Evolutionary conservation across 2,888 invertebrate species (phyloP).

Genomic region (Cyaniris semiargus): DNA sequence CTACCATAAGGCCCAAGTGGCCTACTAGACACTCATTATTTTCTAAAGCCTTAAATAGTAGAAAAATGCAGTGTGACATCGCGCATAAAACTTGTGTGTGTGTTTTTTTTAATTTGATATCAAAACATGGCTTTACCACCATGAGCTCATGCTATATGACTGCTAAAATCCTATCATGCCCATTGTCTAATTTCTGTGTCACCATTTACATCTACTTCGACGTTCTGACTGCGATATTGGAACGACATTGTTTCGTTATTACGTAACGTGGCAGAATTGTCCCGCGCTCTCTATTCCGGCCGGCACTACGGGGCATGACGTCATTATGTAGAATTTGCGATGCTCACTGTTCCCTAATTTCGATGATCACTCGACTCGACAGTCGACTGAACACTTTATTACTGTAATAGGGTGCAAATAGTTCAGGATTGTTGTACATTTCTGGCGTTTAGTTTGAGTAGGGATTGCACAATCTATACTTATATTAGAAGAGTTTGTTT

Average conservation of each 20-base stretch:
- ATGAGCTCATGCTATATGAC: too few relatives aligned
- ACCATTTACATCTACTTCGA: background rate
- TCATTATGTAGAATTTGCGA: slow-evolving; percentile 33
- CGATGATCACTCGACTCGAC: slow-evolving; percentile 24
- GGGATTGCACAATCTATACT: background rate
- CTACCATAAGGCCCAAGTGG: too few relatives aligned
- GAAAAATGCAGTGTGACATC: too few relatives aligned
- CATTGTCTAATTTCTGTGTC: too few relatives aligned
- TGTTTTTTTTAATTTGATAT: too few relatives aligned
- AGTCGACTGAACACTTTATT: background rate
- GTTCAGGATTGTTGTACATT: background rate
- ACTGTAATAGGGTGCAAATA: background rate
- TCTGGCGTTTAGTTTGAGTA: background rate
- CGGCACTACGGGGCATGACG: slow-evolving; percentile 30
- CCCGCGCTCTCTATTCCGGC: slow-evolving; percentile 15
- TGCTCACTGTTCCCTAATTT: slow-evolving; percentile 33
- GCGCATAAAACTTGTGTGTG: too few relatives aligned
- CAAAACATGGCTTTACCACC: too few relatives aligned
- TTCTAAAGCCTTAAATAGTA: too few relatives aligned
- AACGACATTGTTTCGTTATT: slow-evolving; percentile 31
- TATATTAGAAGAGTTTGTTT: background rate
- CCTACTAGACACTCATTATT: too few relatives aligned
- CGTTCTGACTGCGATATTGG: background rate
- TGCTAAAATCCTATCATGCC: too few relatives aligned
- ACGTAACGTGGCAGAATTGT: slow-evolving; percentile 27